Evolutionary conservation across 92 coral and sea anemone genomes (phyloP).

Genomic region (Muricea muricata): DNA sequence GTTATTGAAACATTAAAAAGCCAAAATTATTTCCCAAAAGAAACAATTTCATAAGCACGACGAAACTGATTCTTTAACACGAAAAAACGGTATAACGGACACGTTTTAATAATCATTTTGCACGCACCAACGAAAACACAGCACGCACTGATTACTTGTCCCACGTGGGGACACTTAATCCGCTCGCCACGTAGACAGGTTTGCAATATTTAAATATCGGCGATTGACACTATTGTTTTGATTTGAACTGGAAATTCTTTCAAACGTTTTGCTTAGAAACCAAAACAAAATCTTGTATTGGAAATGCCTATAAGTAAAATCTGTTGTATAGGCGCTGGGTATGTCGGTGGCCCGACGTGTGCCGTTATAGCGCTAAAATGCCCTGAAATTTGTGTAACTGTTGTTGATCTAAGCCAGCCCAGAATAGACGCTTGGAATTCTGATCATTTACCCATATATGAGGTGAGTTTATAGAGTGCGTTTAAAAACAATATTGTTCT

Average conservation of each 20-base stretch:
- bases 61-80: no score
- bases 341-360: slow-evolving; percentile 96
- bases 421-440: slow-evolving; percentile 98
- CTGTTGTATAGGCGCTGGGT: slow-evolving; percentile 98
- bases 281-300: slow-evolving; percentile 1
- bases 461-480: no score
- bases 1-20: no score
- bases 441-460: slow-evolving; percentile 86
- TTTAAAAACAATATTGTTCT: no score
- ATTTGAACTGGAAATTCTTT: background rate
- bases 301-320: slow-evolving; percentile 70
- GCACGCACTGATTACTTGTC: background rate
- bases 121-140: slow-evolving; percentile 2
- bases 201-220: no score
- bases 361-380: slow-evolving; percentile 95
- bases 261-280: background rate
- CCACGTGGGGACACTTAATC: background rate
- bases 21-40: no score
- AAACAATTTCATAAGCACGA: background rate
- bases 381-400: slow-evolving; percentile 92
- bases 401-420: slow-evolving; percentile 84
- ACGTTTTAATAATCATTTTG: background rate
- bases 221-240: slow-evolving; percentile 16
- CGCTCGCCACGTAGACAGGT: slow-evolving; percentile 44
- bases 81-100: background rate